Evolutionary conservation across 2,113 vertebrate genomes (phyloP).

Genomic region (Montifringilla adamsi): DNA sequence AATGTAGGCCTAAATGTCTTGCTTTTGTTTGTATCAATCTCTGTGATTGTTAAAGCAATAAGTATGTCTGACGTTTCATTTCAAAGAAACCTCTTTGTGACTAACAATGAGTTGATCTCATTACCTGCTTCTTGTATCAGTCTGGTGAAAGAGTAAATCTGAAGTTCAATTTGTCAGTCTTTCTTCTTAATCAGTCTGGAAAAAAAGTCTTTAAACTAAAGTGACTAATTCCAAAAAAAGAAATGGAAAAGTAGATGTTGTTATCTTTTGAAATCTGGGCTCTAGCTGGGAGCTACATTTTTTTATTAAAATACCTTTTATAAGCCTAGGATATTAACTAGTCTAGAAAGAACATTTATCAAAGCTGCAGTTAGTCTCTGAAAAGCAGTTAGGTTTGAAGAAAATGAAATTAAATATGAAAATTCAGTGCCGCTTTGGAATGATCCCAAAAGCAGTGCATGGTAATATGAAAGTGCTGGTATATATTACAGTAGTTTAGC

Average conservation of each 20-base stretch:
- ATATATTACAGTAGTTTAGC: not conserved
- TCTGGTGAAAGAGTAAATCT: slow-evolving; percentile 42
- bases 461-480: not conserved
- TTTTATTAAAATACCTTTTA: slow-evolving; percentile 47
- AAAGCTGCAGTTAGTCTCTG: slow-evolving; percentile 22
- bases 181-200: slow-evolving; percentile 38
- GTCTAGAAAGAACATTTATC: slow-evolving; percentile 49
- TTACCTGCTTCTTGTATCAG: slow-evolving; percentile 36
- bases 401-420: slow-evolving; percentile 49
- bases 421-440: not conserved
- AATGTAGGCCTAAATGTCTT: not conserved
- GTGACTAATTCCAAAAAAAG: not conserved
- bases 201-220: slow-evolving; percentile 41
- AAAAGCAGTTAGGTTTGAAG: slow-evolving; percentile 17
- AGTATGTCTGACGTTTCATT: slow-evolving; percentile 52
- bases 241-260: not conserved
- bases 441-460: not conserved
- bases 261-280: slow-evolving; percentile 22
- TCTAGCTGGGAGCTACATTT: not conserved
- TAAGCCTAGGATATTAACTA: slow-evolving; percentile 39
- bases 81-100: slow-evolving; percentile 35
- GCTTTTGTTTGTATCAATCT: slow-evolving; percentile 22
- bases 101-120: slow-evolving; percentile 54
- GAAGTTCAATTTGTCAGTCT: slow-evolving; percentile 62
- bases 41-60: slow-evolving; percentile 18